phyloP scores from a whole-genome alignment of 2,888 invertebrate species.

The Patella ulyssiponensis region DNA sequence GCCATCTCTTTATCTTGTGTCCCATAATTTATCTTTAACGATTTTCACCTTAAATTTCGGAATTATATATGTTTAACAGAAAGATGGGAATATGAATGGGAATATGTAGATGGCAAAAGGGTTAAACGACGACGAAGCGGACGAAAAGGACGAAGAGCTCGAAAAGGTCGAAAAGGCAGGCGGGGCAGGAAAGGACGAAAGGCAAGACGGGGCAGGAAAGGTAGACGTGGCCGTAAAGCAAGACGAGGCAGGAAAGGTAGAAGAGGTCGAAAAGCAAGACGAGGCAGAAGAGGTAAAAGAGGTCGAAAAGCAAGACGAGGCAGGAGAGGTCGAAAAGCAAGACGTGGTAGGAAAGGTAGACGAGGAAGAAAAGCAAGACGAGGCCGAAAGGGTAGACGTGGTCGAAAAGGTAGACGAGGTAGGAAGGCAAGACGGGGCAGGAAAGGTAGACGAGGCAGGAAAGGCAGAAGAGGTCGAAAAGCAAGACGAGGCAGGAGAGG shows the following conservation, averaged over 20 bases:
- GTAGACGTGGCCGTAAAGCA: too few species aligned
- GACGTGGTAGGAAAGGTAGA: background rate
- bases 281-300: background rate
- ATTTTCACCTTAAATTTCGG: too few species aligned
- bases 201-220: too few species aligned
- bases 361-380: background rate
- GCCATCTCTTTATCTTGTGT: too few species aligned
- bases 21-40: too few species aligned
- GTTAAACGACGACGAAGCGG: background rate
- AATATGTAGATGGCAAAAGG: background rate
- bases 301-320: background rate
- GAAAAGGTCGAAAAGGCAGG: too few species aligned
- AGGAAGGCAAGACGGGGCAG: too few species aligned
- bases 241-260: too few species aligned
- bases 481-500: background rate
- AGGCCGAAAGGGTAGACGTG: background rate
- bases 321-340: background rate
- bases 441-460: background rate
- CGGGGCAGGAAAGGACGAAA: too few species aligned
- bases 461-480: background rate
- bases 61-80: too few species aligned
- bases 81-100: background rate
- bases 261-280: too few species aligned
- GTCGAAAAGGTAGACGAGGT: background rate
- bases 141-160: too few species aligned